phyloP scores from a whole-genome alignment of 2,113 vertebrate species.

The Callopanchax toddi region DNA sequence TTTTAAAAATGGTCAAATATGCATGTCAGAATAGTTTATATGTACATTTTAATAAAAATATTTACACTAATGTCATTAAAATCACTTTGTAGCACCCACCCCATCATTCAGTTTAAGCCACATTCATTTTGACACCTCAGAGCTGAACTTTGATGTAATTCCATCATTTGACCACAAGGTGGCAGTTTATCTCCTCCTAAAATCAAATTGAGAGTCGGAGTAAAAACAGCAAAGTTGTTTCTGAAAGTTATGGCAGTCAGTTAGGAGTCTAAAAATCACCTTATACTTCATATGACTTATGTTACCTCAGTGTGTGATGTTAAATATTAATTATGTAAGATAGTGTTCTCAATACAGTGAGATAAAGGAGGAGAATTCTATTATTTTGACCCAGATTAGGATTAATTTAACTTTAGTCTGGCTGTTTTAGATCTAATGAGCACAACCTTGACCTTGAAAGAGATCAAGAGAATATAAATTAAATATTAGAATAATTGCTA shows the following conservation, averaged over 20 bases:
- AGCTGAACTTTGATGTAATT: constrained; percentile 18
- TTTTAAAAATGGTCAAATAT: background rate
- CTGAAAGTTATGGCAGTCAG: constrained; percentile 15
- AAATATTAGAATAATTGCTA: constrained; percentile 67
- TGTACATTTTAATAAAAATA: no score
- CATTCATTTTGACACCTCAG: background rate
- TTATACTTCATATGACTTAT: constrained; percentile 19
- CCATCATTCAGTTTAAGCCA: background rate
- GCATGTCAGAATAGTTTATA: no score
- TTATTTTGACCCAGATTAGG: constrained; percentile 4
- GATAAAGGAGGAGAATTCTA: background rate
- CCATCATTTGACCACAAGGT: constrained; percentile 55
- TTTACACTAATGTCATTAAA: no score
- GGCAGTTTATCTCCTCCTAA: constrained; percentile 65
- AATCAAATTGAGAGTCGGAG: constrained; percentile 8
- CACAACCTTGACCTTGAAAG: constrained; percentile 38
- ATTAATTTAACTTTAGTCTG: constrained; percentile 19
- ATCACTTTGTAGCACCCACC: no score
- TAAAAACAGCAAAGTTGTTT: constrained; percentile 11
- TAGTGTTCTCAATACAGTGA: background rate
- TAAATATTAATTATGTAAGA: constrained; percentile 11
- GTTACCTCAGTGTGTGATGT: background rate
- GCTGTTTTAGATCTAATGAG: constrained; percentile 9
- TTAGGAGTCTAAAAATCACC: constrained; percentile 11
- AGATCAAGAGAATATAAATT: constrained; percentile 62